Percentiles rank a stretch among this genome's conserved stretches.
These are phyloP conservation scores for Carettochelys insculpta DNA, from an alignment of 2,113 vertebrate species.

Conservation along the genomic window DNA sequence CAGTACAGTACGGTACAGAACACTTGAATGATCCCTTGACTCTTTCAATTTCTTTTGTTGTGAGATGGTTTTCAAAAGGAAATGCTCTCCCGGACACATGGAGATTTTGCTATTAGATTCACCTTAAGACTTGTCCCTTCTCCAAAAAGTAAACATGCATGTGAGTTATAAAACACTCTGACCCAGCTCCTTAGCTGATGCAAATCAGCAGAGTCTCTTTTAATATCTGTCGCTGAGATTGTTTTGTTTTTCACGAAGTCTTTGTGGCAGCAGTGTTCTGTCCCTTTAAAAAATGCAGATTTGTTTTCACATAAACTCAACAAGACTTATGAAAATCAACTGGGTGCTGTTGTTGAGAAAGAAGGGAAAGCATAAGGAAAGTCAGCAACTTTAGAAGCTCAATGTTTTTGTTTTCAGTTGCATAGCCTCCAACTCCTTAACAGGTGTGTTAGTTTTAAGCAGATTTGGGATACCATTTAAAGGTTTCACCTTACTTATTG, in stretches of 20 bases:
- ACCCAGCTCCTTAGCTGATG: not conserved
- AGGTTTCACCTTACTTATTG: not conserved
- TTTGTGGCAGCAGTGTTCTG: not conserved
- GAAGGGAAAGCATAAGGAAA: constrained; percentile 8
- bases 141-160: not conserved
- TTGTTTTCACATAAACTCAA: constrained; percentile 3
- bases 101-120: not conserved
- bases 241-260: not conserved
- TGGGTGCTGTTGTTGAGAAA: not conserved
- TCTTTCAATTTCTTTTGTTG: not conserved
- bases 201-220: not conserved
- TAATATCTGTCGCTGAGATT: not conserved
- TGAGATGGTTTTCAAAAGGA: fast-evolving
- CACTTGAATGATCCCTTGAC: not conserved
- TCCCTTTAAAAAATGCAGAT: constrained; percentile 1
- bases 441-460: not conserved
- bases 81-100: not conserved
- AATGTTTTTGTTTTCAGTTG: not conserved
- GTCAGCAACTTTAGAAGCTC: not conserved
- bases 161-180: not conserved
- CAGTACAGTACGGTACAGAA: no score
- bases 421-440: not conserved
- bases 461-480: not conserved
- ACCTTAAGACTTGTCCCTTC: not conserved
- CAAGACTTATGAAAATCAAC: constrained; percentile 44